Base-by-base conservation (phyloP, 2,888 invertebrate species). In the Dorcus hopei region DNA sequence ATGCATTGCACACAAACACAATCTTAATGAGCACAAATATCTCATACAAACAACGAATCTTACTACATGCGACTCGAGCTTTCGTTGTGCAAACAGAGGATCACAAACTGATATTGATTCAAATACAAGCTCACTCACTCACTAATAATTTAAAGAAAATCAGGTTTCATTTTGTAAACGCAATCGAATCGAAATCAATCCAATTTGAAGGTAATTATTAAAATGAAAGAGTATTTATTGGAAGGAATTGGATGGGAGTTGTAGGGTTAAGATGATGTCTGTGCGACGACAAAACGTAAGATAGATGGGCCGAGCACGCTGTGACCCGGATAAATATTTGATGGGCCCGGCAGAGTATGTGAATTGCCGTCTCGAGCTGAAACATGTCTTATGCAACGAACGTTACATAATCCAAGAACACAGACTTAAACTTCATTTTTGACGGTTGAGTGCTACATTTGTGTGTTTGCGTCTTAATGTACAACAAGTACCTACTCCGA, bases 271-370 rank as follows among this genome's bases (percentile, higher is more conserved):
- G 57, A 48, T 58, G 65, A 59, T 62, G 61, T 64, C 64, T 64
- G 68, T 65, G 68, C 67, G 69, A 70, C 66, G 70, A 71, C 72
- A 72, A 72, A 71, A 69, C 67, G 67, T 68, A 72, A 72, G 72
- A 72, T 69, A 69, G 68, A 72, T 72, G 68, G 70, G 65, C 67
- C 62, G 69, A 69, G 69, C 67, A 68, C 67, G 66, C 68, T 68
- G 73, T 72, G 74, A 74, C 74, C 74, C 67, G 73, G 72, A 72
- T 74, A 74, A 74, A 74, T 74, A 68, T 74, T 74, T 74, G 74
- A 74, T 74, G 63, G 71, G 61, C 65, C 59, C 61, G 64, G 70
- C 69, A 70, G 71, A 70, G 68, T 70, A 71, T 69, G 70, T 70
- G 72, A 71, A 73, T 72, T 73, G 71, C 72, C 67, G 67, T 68